Percentiles rank a stretch among this genome's conserved stretches.
Evolutionary conservation across 1,140 invertebrate species (phyloP).

Genomic region (Achroia grisella): DNA sequence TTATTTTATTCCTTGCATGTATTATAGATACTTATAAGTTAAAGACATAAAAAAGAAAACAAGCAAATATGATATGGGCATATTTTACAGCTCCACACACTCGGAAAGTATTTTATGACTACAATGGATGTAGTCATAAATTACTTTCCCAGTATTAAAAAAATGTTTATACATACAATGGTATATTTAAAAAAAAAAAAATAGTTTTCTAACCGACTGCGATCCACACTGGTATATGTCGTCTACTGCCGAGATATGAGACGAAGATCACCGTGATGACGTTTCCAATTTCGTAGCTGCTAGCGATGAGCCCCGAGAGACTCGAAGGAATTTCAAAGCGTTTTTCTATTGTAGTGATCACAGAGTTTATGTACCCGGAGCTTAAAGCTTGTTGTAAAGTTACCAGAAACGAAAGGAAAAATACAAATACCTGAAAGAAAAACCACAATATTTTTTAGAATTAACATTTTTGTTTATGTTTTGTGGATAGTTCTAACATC

Average conservation of each 20-base stretch:
- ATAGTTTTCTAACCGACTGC: constrained; percentile 80
- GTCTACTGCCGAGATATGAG: constrained; percentile 91
- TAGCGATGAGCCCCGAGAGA: constrained; percentile 92
- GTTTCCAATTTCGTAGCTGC: constrained; percentile 96
- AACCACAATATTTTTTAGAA: not conserved
- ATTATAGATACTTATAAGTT: too few relatives aligned
- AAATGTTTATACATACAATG: too few relatives aligned
- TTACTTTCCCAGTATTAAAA: too few relatives aligned
- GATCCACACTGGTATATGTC: constrained; percentile 96
- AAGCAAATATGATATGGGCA: too few relatives aligned
- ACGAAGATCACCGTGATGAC: constrained; percentile 97
- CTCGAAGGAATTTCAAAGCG: constrained; percentile 96
- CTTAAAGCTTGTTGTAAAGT: constrained; percentile 92
- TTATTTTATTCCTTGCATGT: too few relatives aligned
- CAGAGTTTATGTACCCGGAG: constrained; percentile 94
- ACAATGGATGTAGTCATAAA: too few relatives aligned
- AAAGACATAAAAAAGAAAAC: too few relatives aligned
- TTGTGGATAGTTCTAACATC: too few relatives aligned
- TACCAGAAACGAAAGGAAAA: constrained; percentile 92
- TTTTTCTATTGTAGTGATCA: constrained; percentile 97
- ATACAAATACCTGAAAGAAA: constrained; percentile 90
- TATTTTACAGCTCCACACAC: too few relatives aligned
- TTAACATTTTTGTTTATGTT: too few relatives aligned
- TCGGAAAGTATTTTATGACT: too few relatives aligned
- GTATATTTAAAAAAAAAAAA: too few relatives aligned